A percentile compares a stretch with the other conserved stretches of the same genome.
These are phyloP conservation scores for Stenolophus ochropezus DNA, from an alignment of 2,888 invertebrate species.

Conservation along the genomic window DNA sequence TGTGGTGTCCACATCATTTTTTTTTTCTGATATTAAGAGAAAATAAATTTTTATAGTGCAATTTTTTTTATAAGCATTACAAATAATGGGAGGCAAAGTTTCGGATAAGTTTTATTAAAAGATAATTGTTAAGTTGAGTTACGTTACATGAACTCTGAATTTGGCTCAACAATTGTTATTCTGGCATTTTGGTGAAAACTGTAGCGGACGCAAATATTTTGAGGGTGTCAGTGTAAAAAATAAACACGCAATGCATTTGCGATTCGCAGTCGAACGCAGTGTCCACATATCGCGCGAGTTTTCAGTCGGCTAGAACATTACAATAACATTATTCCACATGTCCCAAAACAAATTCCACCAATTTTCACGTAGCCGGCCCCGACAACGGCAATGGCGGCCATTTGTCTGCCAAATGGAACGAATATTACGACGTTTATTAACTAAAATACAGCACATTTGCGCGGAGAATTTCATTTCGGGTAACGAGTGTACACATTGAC, in stretches of 20 bases:
- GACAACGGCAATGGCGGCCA: background rate
- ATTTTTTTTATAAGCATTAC: too few relatives aligned
- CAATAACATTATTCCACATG: conserved; percentile 26
- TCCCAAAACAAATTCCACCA: conserved; percentile 12
- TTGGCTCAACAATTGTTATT: too few relatives aligned
- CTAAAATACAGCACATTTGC: conserved; percentile 11
- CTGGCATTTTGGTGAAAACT: too few relatives aligned
- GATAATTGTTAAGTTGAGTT: too few relatives aligned
- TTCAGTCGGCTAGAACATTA: background rate
- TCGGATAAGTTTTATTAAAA: too few relatives aligned
- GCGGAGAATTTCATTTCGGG: conserved; percentile 16
- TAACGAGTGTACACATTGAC: conserved; percentile 28
- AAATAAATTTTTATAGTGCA: too few relatives aligned
- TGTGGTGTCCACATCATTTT: too few relatives aligned
- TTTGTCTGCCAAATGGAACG: conserved; percentile 7
- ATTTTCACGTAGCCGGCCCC: background rate
- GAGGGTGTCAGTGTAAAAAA: too few relatives aligned
- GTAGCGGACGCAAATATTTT: too few relatives aligned
- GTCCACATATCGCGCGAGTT: background rate
- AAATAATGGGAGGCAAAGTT: too few relatives aligned
- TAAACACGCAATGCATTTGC: background rate
- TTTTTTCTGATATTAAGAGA: too few relatives aligned
- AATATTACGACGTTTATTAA: conserved; percentile 32
- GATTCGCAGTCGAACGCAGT: background rate
- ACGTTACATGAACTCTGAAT: too few relatives aligned